A percentile compares a stretch with the other conserved stretches of the same genome.
Evolutionary conservation across 2,888 invertebrate genomes (phyloP).

Genomic region (Polydesmus complanatus): DNA sequence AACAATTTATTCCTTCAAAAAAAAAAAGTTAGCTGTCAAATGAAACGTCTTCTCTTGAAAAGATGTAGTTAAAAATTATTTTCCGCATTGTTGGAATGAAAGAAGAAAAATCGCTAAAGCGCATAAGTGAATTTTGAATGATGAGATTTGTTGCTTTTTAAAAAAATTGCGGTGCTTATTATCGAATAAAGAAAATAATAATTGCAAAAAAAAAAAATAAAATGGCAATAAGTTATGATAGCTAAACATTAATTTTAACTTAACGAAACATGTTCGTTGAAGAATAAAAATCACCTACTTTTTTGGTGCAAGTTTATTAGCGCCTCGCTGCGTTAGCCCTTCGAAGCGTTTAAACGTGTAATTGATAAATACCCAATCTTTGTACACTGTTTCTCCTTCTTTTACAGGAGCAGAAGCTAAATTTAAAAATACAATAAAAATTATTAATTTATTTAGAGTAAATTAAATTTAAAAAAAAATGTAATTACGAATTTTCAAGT

Average conservation of each 20-base stretch:
- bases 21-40: too few relatives aligned
- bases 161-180: too few relatives aligned
- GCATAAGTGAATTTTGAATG: too few relatives aligned
- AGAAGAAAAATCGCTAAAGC: too few relatives aligned
- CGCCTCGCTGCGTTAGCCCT: conserved; percentile 78
- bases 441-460: background rate
- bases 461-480: background rate
- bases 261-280: background rate
- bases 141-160: too few relatives aligned
- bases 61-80: too few relatives aligned
- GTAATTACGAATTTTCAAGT: conserved; percentile 82
- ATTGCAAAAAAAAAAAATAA: too few relatives aligned
- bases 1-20: too few relatives aligned
- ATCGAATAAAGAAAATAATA: too few relatives aligned
- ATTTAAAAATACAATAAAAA: conserved; percentile 5
- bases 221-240: too few relatives aligned
- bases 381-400: conserved; percentile 72
- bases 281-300: conserved; percentile 13
- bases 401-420: conserved; percentile 71
- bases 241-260: background rate
- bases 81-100: too few relatives aligned
- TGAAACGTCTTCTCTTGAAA: too few relatives aligned
- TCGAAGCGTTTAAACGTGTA: conserved; percentile 99
- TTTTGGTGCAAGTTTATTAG: conserved; percentile 15
- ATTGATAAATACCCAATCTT: conserved; percentile 99